Evolutionary conservation across 2,888 invertebrate genomes (phyloP).

Genomic region (Bembecia ichneumoniformis): DNA sequence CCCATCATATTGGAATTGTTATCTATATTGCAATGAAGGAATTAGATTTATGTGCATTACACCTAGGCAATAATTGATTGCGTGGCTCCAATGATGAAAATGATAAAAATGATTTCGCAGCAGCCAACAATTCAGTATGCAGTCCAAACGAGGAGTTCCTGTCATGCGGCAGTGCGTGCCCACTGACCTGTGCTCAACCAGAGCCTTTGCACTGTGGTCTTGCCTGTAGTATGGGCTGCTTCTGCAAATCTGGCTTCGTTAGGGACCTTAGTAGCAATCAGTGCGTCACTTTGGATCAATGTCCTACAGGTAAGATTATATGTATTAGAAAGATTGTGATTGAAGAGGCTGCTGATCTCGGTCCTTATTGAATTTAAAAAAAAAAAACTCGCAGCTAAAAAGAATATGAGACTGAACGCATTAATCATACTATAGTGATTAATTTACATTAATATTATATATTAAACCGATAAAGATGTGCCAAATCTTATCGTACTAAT

Average conservation of each 20-base stretch:
- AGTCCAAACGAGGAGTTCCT: constrained; percentile 50
- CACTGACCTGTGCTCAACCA: constrained; percentile 45
- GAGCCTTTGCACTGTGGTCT: constrained; percentile 38
- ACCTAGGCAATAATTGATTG: no score
- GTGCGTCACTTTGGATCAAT: constrained; percentile 49
- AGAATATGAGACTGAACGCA: no score
- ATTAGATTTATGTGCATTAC: no score
- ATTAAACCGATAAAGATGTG: no score
- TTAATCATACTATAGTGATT: no score
- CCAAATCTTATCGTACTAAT: no score
- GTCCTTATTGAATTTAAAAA: not conserved
- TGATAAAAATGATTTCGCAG: not conserved
- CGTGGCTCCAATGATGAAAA: no score
- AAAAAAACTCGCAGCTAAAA: no score
- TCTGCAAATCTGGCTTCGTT: constrained; percentile 51
- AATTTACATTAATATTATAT: no score
- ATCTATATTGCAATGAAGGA: no score
- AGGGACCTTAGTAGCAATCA: constrained; percentile 37
- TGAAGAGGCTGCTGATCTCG: no score
- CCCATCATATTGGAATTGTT: no score
- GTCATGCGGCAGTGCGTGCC: constrained; percentile 48
- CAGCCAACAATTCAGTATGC: constrained; percentile 24
- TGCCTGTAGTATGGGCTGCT: constrained; percentile 56
- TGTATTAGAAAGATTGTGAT: not conserved
- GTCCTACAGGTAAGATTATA: constrained; percentile 40